A percentile compares a stretch with the other conserved stretches of the same genome.
Conservation (phyloP, 1,140 invertebrate species). For the Hycleus cichorii region DNA sequence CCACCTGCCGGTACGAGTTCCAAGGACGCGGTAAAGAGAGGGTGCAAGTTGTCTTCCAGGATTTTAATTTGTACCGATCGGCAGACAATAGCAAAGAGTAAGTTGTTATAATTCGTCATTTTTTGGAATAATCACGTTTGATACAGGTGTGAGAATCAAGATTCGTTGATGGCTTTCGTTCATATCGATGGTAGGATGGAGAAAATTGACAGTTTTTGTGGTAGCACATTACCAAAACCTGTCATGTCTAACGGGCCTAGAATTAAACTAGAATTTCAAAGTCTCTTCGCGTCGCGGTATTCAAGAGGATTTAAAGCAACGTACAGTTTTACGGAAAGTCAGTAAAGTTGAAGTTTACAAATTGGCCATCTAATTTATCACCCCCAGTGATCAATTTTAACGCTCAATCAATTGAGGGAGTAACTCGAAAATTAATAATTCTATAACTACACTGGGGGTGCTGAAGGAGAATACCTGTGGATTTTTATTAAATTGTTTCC, state of each 20-base stretch:
- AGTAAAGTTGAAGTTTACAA: slow-evolving; percentile 38
- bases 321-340: slow-evolving; percentile 84
- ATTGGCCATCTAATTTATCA: too few species aligned
- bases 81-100: slow-evolving; percentile 55
- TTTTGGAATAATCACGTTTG: slow-evolving; percentile 15
- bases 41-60: slow-evolving; percentile 67
- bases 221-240: slow-evolving; percentile 64
- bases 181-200: slow-evolving; percentile 70
- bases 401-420: too few species aligned
- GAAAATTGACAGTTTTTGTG: slow-evolving; percentile 78
- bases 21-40: slow-evolving; percentile 73
- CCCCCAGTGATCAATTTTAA: too few species aligned
- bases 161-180: slow-evolving; percentile 70
- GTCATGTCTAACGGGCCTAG: slow-evolving; percentile 84
- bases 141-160: slow-evolving; percentile 68
- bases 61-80: slow-evolving; percentile 58
- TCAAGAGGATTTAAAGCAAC: slow-evolving; percentile 77
- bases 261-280: slow-evolving; percentile 74
- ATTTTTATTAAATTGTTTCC: not conserved
- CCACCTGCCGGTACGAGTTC: slow-evolving; percentile 78
- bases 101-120: slow-evolving; percentile 33
- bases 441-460: too few species aligned
- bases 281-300: slow-evolving; percentile 60
- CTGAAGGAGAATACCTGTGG: too few species aligned
- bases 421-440: not conserved